Base-by-base conservation (phyloP, 2,888 invertebrate genomes). In the Drosophila picticornis region DNA sequence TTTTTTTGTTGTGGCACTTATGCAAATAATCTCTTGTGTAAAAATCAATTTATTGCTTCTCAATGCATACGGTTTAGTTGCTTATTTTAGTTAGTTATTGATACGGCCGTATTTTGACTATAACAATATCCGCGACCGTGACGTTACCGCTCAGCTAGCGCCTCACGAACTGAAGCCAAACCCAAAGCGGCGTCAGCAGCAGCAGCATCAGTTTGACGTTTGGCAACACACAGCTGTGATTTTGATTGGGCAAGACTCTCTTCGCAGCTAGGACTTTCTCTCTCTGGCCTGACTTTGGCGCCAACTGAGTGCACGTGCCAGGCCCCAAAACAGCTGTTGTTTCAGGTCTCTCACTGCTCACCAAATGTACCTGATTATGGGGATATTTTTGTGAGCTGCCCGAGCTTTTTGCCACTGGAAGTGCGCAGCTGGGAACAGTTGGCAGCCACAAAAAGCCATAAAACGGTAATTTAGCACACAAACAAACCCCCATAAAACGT, bases 101-200 rank as follows among this genome's bases (percentile, higher is more conserved):
- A 19, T 43, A 46, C n/a, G 48, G 34, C 3, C 59, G 11, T 27
- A 34, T 27, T 16, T 27, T 22, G 10, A 22, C 11, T 50, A 25
- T 10, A 71, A 58, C 63, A 62, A 63, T 65, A 56, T 51, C 73
- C 78, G 78, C 51, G 62, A 68, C 79, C 72, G 83, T 77, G 81
- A 79, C 84, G 88, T 84, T 80, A 75, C 83, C 75, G 80, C 81
- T 81, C 75, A 81, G 89, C 83, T 82, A 86, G 85, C 86, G 90
- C 88, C 87, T 90, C 80, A 83, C 87, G 81, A 84, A 91, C 91
- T 63, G n/a, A 22, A 59, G 75, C 61, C 71, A 58, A 69, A 52
- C 67, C 56, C 52, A 65, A 58, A 56, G 61, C 61, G 58, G 66
- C 56, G 46, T 25, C 25, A 43, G 57, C 57, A 29, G 58, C 52